Conservation (phyloP, 2,797 vertebrate species). For the Basileuterus tristriatus region DNA sequence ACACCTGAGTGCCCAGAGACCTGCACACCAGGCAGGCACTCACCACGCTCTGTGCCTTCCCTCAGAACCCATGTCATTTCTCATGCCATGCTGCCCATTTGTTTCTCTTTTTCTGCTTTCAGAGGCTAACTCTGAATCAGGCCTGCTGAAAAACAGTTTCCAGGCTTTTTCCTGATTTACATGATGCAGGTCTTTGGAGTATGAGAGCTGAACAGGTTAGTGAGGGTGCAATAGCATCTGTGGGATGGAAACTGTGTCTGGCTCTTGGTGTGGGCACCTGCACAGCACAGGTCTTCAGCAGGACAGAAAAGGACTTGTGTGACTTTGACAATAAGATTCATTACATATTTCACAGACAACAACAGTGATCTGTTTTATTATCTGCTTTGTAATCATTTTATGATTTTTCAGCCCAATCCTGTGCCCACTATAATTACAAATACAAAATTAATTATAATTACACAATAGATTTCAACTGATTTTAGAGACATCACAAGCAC, state of each 20-base stretch:
- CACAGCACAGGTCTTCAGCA: neutral
- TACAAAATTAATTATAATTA: neutral
- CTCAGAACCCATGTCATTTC: neutral
- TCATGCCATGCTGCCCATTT: neutral
- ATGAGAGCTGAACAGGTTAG: neutral
- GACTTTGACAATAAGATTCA: neutral
- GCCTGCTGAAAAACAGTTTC: neutral
- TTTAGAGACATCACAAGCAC: neutral
- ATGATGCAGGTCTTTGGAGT: neutral
- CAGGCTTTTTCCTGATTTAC: neutral
- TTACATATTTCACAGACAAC: neutral
- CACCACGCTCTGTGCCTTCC: neutral
- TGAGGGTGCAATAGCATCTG: neutral
- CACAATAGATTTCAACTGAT: neutral
- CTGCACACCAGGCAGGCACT: neutral
- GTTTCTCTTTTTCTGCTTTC: neutral
- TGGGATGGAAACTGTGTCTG: neutral
- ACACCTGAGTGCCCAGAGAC: neutral
- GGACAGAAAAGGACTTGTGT: rapidly evolving
- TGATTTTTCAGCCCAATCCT: neutral
- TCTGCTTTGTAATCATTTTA: neutral
- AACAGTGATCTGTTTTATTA: neutral
- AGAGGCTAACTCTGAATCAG: neutral
- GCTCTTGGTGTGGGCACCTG: neutral
- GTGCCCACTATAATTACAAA: neutral